Conservation (phyloP, 1,140 invertebrate species). For the Cotesia chilonis region DNA sequence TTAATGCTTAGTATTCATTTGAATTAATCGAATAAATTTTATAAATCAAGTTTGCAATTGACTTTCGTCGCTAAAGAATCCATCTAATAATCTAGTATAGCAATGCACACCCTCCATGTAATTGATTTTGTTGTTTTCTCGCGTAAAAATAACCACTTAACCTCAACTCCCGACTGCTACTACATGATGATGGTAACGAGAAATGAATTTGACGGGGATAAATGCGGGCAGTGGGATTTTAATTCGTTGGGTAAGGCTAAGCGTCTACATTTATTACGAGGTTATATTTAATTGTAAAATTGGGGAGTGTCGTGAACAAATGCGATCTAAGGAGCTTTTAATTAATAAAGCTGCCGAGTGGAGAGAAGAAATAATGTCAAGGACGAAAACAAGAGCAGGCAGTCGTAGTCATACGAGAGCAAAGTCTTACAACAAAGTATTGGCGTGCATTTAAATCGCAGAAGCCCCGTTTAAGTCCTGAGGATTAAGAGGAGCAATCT, state of each 20-base stretch:
- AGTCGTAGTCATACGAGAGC: constrained; percentile 23
- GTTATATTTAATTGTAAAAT: constrained; percentile 56
- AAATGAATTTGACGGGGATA: constrained; percentile 17
- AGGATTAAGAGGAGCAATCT: constrained; percentile 62
- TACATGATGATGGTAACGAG: not conserved
- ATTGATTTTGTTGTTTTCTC: too few species aligned
- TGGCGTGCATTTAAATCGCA: constrained; percentile 23
- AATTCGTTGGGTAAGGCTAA: constrained; percentile 43
- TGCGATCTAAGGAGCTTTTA: constrained; percentile 53
- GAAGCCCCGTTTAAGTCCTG: constrained; percentile 38
- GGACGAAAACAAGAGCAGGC: constrained; percentile 3
- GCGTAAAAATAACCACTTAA: too few species aligned
- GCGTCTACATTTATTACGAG: constrained; percentile 54
- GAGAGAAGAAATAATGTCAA: constrained; percentile 21
- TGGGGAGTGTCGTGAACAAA: constrained; percentile 51
- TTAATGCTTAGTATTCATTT: too few species aligned
- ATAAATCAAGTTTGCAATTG: too few species aligned
- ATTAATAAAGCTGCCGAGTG: constrained; percentile 57
- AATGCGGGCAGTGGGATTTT: constrained; percentile 25
- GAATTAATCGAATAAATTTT: too few species aligned
- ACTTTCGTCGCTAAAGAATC: too few species aligned
- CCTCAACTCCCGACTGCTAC: too few species aligned
- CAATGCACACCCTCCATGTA: too few species aligned
- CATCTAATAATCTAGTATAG: too few species aligned
- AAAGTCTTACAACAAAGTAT: too few species aligned